phyloP scores from a whole-genome alignment of 2,888 invertebrate species.

The Ichneumoninae sp. region DNA sequence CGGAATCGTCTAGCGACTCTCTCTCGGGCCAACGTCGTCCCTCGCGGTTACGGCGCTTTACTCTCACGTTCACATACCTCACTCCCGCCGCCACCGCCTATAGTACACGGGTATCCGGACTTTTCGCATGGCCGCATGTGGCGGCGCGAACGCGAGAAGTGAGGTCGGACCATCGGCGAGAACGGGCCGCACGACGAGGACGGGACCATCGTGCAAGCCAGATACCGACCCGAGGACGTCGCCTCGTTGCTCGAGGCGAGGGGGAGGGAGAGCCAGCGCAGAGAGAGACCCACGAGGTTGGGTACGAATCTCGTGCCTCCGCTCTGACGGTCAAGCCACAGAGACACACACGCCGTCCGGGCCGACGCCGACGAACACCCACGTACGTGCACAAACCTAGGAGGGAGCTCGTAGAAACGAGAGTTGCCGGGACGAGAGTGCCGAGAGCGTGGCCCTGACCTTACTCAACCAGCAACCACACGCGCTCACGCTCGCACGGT shows the following conservation, averaged over 20 bases:
- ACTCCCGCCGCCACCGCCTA: constrained; percentile 9
- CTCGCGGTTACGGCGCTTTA: constrained; percentile 52
- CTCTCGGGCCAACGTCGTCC: constrained; percentile 47
- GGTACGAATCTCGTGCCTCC: constrained; percentile 29
- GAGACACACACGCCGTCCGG: constrained; percentile 36
- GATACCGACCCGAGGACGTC: constrained; percentile 46
- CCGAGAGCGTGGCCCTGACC: constrained; percentile 78
- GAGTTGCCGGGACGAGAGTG: constrained; percentile 64
- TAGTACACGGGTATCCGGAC: constrained; percentile 27
- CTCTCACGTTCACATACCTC: constrained; percentile 52
- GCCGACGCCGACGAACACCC: constrained; percentile 45
- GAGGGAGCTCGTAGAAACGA: constrained; percentile 56
- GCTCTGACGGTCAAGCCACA: constrained; percentile 42
- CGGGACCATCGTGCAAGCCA: constrained; percentile 31
- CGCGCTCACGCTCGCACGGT: constrained; percentile 45
- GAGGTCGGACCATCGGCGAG: neutral
- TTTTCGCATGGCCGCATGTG: constrained; percentile 63
- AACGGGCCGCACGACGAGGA: constrained; percentile 8
- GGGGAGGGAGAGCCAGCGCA: constrained; percentile 22
- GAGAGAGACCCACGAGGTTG: constrained; percentile 54
- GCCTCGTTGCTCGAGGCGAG: constrained; percentile 39
- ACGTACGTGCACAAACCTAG: constrained; percentile 50
- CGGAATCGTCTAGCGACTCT: constrained; percentile 47
- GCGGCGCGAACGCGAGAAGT: constrained; percentile 31
- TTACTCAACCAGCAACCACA: constrained; percentile 73